Percentiles rank a stretch among this genome's conserved stretches.
Evolutionary conservation across 2,797 vertebrate species (phyloP).

Genomic region (Notolepis coatsorum): DNA sequence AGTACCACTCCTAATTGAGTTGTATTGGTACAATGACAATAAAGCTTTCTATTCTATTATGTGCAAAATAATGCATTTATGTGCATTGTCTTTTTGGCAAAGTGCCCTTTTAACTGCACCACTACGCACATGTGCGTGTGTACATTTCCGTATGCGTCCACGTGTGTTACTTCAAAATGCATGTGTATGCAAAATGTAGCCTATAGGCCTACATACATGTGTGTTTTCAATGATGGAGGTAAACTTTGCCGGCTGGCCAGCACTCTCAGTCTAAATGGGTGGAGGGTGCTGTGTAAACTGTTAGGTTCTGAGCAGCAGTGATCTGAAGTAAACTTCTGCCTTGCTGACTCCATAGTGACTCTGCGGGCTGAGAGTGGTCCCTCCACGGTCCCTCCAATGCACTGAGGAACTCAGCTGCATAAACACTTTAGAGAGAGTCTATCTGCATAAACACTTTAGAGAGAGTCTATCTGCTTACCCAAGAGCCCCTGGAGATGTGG

Average conservation of each 20-base stretch:
- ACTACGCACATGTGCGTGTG: not conserved
- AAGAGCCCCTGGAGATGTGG: slow-evolving; percentile 12
- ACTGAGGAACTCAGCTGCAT: slow-evolving; percentile 62
- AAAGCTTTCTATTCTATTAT: too few species aligned
- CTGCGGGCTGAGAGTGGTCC: slow-evolving; percentile 18
- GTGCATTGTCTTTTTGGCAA: too few species aligned
- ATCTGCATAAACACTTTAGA: slow-evolving; percentile 66
- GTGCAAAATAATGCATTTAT: too few species aligned
- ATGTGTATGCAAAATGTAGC: slow-evolving; percentile 9
- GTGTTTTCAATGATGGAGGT: slow-evolving; percentile 32
- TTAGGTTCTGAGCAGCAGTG: slow-evolving; percentile 35
- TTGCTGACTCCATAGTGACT: slow-evolving; percentile 24
- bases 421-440: slow-evolving; percentile 53
- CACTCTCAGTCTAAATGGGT: slow-evolving; percentile 21
- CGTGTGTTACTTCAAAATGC: not conserved
- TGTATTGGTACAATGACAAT: too few species aligned
- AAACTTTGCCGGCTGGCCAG: slow-evolving; percentile 23
- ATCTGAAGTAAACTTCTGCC: slow-evolving; percentile 32
- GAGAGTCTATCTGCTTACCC: slow-evolving; percentile 20
- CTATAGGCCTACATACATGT: not conserved
- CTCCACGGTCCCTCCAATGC: slow-evolving; percentile 34
- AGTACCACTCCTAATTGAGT: too few species aligned
- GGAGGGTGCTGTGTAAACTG: slow-evolving; percentile 49
- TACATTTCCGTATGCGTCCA: not conserved
- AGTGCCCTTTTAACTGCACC: too few species aligned